Evolutionary conservation across 37 sponge, comb jelly and placozoan genomes (phyloP).

Genomic region (Hormiphora californensis): DNA sequence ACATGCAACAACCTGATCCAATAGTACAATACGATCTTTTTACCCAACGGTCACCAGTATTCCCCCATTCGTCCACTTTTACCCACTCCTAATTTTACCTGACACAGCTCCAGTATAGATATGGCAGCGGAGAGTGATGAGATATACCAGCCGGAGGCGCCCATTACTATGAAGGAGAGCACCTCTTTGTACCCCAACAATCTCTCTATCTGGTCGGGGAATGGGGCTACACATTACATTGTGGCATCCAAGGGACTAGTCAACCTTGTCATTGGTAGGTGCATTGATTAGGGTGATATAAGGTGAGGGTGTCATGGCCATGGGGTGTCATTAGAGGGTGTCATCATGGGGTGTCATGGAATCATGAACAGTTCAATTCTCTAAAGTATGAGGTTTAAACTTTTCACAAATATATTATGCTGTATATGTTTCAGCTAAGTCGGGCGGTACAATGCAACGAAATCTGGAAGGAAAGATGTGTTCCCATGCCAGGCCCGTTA

Average conservation of each 20-base stretch:
- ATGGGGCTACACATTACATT: neutral
- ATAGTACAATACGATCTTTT: too few relatives aligned
- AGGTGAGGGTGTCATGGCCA: too few relatives aligned
- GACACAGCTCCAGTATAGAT: neutral
- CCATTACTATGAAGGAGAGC: conserved; percentile 37
- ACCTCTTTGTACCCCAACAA: conserved; percentile 44
- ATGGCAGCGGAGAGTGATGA: neutral
- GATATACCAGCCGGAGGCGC: neutral
- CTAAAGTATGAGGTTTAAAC: too few relatives aligned
- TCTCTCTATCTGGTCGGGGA: conserved; percentile 22
- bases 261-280: conserved; percentile 37
- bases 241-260: conserved; percentile 13
- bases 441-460: conserved; percentile 45
- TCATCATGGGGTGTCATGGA: too few relatives aligned
- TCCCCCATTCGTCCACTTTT: too few relatives aligned
- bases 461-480: conserved; percentile 26
- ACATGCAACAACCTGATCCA: too few relatives aligned
- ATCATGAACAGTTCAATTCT: too few relatives aligned
- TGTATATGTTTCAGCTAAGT: neutral
- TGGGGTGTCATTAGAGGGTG: too few relatives aligned
- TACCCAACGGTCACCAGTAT: too few relatives aligned
- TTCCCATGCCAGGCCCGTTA: conserved; percentile 34
- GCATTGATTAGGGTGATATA: too few relatives aligned
- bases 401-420: too few relatives aligned
- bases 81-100: too few relatives aligned